These are phyloP conservation scores for Trogon surrucura DNA, from an alignment of 2,113 vertebrate genomes.

Conservation along the genomic window DNA sequence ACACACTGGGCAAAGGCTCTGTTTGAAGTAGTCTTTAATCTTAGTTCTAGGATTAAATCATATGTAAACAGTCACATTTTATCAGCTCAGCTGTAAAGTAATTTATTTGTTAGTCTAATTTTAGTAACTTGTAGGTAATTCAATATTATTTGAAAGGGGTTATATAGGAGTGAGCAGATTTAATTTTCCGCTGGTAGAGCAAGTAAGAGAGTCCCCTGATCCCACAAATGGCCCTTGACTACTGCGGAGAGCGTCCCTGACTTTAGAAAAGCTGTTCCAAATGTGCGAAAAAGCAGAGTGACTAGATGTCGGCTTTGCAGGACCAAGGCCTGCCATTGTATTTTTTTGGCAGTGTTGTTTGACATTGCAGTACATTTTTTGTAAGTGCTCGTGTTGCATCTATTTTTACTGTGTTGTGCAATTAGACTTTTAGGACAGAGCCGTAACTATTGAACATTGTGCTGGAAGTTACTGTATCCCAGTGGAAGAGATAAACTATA, in stretches of 20 bases:
- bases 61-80: constrained; percentile 64
- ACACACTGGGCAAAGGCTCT: constrained; percentile 27
- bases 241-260: not conserved
- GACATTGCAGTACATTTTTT: constrained; percentile 21
- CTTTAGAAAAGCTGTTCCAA: constrained; percentile 16
- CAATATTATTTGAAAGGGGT: not conserved
- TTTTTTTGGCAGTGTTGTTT: not conserved
- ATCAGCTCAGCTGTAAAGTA: constrained; percentile 32
- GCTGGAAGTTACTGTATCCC: not conserved
- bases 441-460: not conserved
- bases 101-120: constrained; percentile 68
- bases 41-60: constrained; percentile 47
- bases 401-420: constrained; percentile 44
- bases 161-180: not conserved
- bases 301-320: not conserved
- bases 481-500: not conserved
- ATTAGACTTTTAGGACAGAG: constrained; percentile 24
- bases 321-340: constrained; percentile 37
- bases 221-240: not conserved
- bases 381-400: not conserved
- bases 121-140: constrained; percentile 38
- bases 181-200: not conserved
- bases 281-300: not conserved
- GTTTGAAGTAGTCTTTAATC: constrained; percentile 66
- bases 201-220: not conserved